Base-by-base conservation (phyloP, 2,797 vertebrate genomes). In the Podarcis lilfordi region DNA sequence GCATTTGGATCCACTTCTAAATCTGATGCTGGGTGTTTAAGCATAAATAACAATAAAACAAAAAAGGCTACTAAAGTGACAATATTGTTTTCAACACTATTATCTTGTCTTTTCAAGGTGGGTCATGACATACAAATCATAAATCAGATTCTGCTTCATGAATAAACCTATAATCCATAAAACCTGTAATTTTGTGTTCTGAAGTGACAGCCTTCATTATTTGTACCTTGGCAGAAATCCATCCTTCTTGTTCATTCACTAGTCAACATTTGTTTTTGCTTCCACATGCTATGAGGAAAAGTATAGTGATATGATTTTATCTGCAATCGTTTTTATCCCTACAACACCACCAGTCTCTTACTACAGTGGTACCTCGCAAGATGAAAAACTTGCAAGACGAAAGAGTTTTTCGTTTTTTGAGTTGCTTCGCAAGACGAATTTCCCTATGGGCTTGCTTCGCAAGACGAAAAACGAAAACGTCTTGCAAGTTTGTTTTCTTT, bases 181-280 rank as follows among this genome's bases (percentile, higher is more conserved):
- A 86, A 93, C 32, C 92, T 91, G 74, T 90, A 88, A 87, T 75
- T 88, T 95, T 94, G 89, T 88, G 92, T 93, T 95, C 89, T 92
- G 92, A 94, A 90, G 72, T 92, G 85, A 93, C 91, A 90, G 78
- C 82, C 32, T 64, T 91, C 78, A 93, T 93, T 79, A 89, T 91
- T 89, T 92, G 25, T 72, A 43, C 91, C 91, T 91, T 91, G 90
- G 15, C 76, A 92, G 10, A 90, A 85, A 86, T 59, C 27, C 69
- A 75, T 92, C 68, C 91, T 92, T 90, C 79, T 32, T 81, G 61
- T 61, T 92, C 89, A 88, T 88, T 89, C 82, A 86, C 88, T 84
- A 76, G 78, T 61, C 84, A 92, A 88, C 92, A 92, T 92, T 90
- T 91, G 82, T 89, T 91, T 88, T 82, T 92, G 23, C 72, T 92